Evolutionary conservation across 2,797 vertebrate genomes (phyloP).

Genomic region (Enteromius afrohamiltoni): DNA sequence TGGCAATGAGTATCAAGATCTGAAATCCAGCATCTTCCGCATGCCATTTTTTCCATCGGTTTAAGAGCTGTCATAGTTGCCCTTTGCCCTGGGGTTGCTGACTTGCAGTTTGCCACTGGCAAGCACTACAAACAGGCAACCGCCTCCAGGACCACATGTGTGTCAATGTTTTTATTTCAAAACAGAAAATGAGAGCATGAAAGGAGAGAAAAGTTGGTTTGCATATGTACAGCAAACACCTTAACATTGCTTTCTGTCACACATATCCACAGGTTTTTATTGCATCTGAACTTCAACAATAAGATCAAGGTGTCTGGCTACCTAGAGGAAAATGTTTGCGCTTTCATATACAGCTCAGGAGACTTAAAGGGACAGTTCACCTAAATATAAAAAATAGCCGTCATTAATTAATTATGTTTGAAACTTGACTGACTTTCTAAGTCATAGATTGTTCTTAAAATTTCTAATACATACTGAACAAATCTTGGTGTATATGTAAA

Average conservation of each 20-base stretch:
- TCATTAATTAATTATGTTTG: not conserved
- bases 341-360: not conserved
- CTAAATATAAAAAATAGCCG: not conserved
- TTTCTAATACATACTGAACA: not conserved
- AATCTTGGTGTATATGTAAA: not conserved
- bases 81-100: slow-evolving; percentile 59
- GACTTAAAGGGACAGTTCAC: not conserved
- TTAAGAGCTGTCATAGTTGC: slow-evolving; percentile 40
- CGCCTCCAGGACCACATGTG: slow-evolving; percentile 38
- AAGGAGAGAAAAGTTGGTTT: slow-evolving; percentile 10
- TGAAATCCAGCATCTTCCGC: slow-evolving; percentile 30
- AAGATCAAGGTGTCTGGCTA: not conserved
- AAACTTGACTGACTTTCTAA: not conserved
- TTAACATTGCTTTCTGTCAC: slow-evolving; percentile 39
- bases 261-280: slow-evolving; percentile 30
- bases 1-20: slow-evolving; percentile 1
- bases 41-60: slow-evolving; percentile 38
- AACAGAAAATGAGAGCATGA: not conserved
- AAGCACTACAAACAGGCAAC: slow-evolving; percentile 55
- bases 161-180: slow-evolving; percentile 49
- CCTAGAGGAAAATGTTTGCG: not conserved
- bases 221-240: slow-evolving; percentile 25
- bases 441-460: not conserved
- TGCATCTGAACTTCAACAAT: slow-evolving; percentile 2
- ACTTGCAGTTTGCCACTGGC: slow-evolving; percentile 63